phyloP scores from a whole-genome alignment of 1,140 invertebrate species.

The Liolophura sinensis region DNA sequence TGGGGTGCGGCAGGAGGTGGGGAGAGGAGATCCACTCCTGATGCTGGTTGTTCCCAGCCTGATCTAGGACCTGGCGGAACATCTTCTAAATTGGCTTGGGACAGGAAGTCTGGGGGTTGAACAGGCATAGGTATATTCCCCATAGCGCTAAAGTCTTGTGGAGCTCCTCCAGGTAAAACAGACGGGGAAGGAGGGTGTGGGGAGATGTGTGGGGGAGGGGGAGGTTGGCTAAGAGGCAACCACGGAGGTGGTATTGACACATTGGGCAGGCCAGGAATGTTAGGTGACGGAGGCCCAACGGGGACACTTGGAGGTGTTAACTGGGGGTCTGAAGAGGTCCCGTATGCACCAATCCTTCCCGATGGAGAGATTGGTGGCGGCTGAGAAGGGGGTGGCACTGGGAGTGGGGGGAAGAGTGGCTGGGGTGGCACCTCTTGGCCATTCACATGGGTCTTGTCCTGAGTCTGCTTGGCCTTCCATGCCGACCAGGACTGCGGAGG shows the following conservation, averaged over 20 bases:
- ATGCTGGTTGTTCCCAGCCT: too few species aligned
- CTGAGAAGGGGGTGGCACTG: neutral
- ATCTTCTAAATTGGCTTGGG: slow-evolving; percentile 7
- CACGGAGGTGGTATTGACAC: too few species aligned
- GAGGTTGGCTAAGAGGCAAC: slow-evolving; percentile 1
- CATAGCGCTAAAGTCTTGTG: neutral
- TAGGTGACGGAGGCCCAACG: slow-evolving; percentile 1
- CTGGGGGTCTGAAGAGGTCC: neutral
- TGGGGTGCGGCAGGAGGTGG: neutral
- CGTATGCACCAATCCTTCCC: too few species aligned
- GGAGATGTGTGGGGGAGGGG: neutral
- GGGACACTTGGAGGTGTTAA: neutral
- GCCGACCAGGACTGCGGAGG: slow-evolving; percentile 34
- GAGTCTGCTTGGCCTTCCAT: slow-evolving; percentile 35
- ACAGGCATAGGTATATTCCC: neutral
- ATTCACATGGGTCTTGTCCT: neutral
- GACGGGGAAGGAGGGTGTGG: slow-evolving; percentile 13
- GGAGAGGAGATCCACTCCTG: neutral
- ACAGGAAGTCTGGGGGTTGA: slow-evolving; percentile 13
- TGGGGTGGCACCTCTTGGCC: slow-evolving; percentile 2
- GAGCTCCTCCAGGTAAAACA: too few species aligned
- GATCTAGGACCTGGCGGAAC: neutral
- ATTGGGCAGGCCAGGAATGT: too few species aligned
- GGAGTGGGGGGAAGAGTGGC: neutral
- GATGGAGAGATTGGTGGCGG: neutral